Percentiles rank a stretch among this genome's conserved stretches.
Conservation (phyloP, 2,888 invertebrate species). For the Temnothorax ravouxi region DNA sequence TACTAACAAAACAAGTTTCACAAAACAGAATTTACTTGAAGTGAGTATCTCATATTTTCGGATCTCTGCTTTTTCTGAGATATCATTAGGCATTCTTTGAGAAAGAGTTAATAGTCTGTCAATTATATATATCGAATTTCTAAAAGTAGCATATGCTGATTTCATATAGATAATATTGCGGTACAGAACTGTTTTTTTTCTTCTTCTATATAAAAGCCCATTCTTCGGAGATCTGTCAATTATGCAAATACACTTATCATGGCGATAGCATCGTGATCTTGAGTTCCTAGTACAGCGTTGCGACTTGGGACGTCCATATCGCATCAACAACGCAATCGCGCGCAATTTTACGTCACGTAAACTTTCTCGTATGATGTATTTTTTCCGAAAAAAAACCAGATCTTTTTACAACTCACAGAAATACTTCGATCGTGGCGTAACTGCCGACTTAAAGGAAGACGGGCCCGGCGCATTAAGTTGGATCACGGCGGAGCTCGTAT, state of each 20-base stretch:
- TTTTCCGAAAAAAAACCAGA: not conserved
- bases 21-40: too few relatives aligned
- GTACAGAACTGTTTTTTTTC: not conserved
- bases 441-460: not conserved
- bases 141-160: not conserved
- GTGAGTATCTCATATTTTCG: too few relatives aligned
- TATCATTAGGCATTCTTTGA: not conserved
- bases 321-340: not conserved
- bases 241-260: too few relatives aligned
- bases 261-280: not conserved
- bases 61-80: not conserved
- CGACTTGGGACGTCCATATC: not conserved
- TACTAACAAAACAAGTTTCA: too few relatives aligned
- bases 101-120: not conserved
- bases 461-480: not conserved
- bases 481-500: slow-evolving; percentile 6
- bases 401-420: not conserved
- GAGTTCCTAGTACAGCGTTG: not conserved
- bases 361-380: not conserved
- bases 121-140: not conserved
- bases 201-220: not conserved
- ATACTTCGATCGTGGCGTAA: slow-evolving; percentile 9
- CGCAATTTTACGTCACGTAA: slow-evolving; percentile 2
- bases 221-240: not conserved
- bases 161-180: not conserved